Evolutionary conservation across 2,113 vertebrate species (phyloP), one percentile per base, ranked within the genome.

Genomic region (Calcarius ornatus): DNA sequence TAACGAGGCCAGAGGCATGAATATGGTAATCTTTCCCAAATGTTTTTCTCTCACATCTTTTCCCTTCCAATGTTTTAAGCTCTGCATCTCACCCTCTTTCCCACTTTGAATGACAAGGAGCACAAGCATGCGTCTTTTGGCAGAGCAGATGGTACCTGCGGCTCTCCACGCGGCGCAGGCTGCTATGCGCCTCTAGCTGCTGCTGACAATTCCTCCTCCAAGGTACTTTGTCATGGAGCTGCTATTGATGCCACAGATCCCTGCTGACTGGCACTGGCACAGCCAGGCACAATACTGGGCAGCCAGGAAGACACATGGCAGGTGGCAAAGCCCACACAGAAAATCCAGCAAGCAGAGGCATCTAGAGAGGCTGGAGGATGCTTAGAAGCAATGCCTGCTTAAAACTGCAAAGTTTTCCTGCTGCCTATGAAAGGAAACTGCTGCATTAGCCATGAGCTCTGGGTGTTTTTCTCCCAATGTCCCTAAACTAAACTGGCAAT

Each of bases 81-180:
- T 92, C 65, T 51, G 33, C 27, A 83, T 78, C 51, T 96, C 72
- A 73, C 40, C n/a, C 80, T 37, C 59, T 50, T 73, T 81, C 64
- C 81, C 47, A 79, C 72, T 91, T 60, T 20, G 37, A 94, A 91
- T 28, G 65, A 86, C 28, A 81, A 64, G 82, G 64, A 92, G 40
- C 51, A 56, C 2, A 15, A 71, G 57, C 40, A 31, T 71, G 69
- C 85, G 70, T 71, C 43, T 51, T 85, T 66, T 85, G 78, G 81
- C 70, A 68, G 40, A 91, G 92, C 94, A 96, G 86, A 88, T 86
- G 89, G 88, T 40, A 96, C 90, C 92, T 91, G 78, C 3, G 0
- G 83, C 73, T 84, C 80, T 91, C 83, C 80, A 81, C 7, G 6
- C 92, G 69, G 82, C 38, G 15, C 27, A 19, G 40, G 80, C 88